These are phyloP conservation scores for Phocoena phocoena DNA, from an alignment of 2,113 vertebrate species.

Conservation along the genomic window DNA sequence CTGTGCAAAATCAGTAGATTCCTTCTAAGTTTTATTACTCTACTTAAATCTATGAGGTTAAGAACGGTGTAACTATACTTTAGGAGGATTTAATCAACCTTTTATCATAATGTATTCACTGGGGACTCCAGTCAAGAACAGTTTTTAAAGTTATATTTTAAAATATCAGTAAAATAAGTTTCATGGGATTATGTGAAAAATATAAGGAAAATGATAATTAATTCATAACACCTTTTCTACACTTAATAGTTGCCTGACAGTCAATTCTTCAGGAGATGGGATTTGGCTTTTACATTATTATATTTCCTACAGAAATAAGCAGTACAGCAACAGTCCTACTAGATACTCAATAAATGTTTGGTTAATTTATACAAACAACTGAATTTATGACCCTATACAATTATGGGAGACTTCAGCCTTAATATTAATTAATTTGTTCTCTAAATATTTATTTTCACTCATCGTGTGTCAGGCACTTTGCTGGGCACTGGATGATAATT, in stretches of 20 bases:
- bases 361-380: neutral
- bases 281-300: neutral
- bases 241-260: neutral
- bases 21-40: conserved; percentile 27
- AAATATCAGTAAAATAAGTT: conserved; percentile 12
- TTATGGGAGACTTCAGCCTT: neutral
- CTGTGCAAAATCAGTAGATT: neutral
- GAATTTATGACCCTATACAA: neutral
- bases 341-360: neutral
- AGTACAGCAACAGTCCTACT: neutral
- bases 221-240: neutral
- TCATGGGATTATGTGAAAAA: neutral
- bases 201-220: neutral
- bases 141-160: conserved; percentile 7
- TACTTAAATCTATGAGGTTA: neutral
- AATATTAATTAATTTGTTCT: neutral
- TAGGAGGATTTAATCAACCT: conserved; percentile 28
- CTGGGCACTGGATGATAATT: neutral
- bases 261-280: neutral
- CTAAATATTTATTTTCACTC: conserved; percentile 14
- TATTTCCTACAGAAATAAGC: neutral
- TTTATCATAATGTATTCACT: neutral
- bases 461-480: neutral
- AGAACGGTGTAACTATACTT: neutral
- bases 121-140: neutral